Evolutionary conservation across 1,140 invertebrate genomes (phyloP).

Genomic region (Pomphorhynchus laevis): DNA sequence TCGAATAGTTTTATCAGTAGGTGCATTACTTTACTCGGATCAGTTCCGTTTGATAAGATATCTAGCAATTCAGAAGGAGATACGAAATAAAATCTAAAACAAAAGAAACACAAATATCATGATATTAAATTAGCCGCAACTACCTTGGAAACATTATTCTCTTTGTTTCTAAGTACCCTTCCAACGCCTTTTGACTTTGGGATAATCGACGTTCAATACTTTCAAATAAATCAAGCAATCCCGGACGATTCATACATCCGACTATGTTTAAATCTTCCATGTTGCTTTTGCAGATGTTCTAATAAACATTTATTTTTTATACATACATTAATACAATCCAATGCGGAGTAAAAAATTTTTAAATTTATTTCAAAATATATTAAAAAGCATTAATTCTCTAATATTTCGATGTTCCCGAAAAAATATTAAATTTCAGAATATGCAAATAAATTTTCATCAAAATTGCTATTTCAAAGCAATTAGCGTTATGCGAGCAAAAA

Average conservation of each 20-base stretch:
- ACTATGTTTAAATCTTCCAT: constrained; percentile 33
- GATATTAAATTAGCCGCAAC: not conserved
- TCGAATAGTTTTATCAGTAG: constrained; percentile 81
- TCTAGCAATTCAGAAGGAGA: constrained; percentile 77
- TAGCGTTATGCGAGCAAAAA: no score
- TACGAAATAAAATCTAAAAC: constrained; percentile 54
- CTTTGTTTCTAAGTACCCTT: constrained; percentile 44
- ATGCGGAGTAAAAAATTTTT: no score
- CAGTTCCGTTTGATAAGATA: constrained; percentile 69
- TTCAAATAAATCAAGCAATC: constrained; percentile 38
- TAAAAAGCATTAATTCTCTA: no score
- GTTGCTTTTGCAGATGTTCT: constrained; percentile 8
- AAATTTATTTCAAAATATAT: no score
- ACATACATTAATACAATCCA: no score
- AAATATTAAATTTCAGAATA: no score
- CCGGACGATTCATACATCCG: constrained; percentile 45
- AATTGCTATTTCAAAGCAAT: no score
- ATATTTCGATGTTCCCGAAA: no score
- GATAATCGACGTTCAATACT: constrained; percentile 41
- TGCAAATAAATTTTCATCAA: no score
- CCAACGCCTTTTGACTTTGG: constrained; percentile 32
- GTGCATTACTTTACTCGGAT: constrained; percentile 31
- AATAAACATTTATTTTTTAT: no score
- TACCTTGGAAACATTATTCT: constrained; percentile 34
- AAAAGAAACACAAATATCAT: not conserved